These are phyloP conservation scores for Bombylius major DNA, from an alignment of 2,888 invertebrate genomes.

Conservation along the genomic window DNA sequence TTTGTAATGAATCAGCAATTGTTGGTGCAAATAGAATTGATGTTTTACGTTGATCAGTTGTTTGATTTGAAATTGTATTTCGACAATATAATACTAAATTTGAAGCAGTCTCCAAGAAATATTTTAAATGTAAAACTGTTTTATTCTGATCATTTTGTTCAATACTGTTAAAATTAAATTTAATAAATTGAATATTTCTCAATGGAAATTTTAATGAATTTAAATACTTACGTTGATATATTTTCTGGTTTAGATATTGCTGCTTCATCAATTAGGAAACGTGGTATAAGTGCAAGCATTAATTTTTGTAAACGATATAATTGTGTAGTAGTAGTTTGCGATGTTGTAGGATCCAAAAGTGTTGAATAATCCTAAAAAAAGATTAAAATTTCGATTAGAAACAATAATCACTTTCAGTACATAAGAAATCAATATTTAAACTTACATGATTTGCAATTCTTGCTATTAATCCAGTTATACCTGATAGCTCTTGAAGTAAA, in stretches of 20 bases:
- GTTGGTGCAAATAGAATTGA: conserved; percentile 43
- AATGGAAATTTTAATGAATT: no score
- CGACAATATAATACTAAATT: conserved; percentile 60
- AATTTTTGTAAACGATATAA: conserved; percentile 57
- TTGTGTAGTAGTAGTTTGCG: conserved; percentile 43
- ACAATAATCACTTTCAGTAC: not conserved
- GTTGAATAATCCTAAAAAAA: conserved; percentile 29
- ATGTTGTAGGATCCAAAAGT: conserved; percentile 28
- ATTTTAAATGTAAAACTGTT: conserved; percentile 35
- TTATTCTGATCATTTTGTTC: conserved; percentile 18
- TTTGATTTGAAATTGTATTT: conserved; percentile 47
- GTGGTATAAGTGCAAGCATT: conserved; percentile 60
- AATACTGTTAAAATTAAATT: conserved; percentile 4
- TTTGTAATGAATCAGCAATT: conserved; percentile 30
- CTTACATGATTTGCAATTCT: conserved; percentile 48
- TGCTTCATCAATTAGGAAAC: conserved; percentile 45
- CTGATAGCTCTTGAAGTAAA: conserved; percentile 60
- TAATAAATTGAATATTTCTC: conserved; percentile 7
- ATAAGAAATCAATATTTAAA: not conserved
- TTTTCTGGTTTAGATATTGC: conserved; percentile 27
- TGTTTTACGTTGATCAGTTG: conserved; percentile 40
- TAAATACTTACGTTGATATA: no score
- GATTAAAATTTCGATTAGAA: not conserved
- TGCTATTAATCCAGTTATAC: conserved; percentile 61
- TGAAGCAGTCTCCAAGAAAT: conserved; percentile 50